Base-by-base conservation (phyloP, 2,113 vertebrate species). In the Polypterus bichir region DNA sequence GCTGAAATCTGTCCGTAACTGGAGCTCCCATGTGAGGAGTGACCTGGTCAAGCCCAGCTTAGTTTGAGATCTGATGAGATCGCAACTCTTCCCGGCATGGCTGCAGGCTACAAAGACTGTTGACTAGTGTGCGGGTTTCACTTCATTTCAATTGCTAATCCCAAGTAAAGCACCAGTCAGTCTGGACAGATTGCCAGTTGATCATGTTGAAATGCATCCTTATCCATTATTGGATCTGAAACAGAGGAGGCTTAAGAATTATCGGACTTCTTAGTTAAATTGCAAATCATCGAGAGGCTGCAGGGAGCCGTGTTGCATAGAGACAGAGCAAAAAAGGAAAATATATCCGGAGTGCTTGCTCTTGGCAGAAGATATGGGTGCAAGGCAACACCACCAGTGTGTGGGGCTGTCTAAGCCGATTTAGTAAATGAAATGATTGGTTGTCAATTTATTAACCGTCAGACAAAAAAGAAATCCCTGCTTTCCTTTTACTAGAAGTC, bases 161-260 rank as follows among this genome's bases (percentile, higher is more conserved):
- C 86, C 66, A 74, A 79, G 83, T 85, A 84, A 85, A 86, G 81
- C 80, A 81, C 80, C 81, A 81, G 82, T 90, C 83, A 86, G 83
- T 79, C 82, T 84, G 84, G 81, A 82, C 84, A 91, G 87, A 90
- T 90, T 91, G 83, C 83, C 88, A 88, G 84, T 84, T 90, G 88
- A 92, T 92, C 88, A 87, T 88, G 83, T 83, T 80, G 81, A 88
- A 83, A 89, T 84, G 77, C 81, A 85, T 75, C 76, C 86, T 92
- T 92, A 92, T 91, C 88, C 84, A 83, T 89, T 91, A 91, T 86
- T 91, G 85, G 89, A 91, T 97, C 89, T 88, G 85, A 86, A 89
- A 88, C 90, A 80, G 90, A 89, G 87, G 86, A 91, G 86, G 87
- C 88, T 92, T 95, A 92, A 88, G 88, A 93, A 94, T 91, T 90